Evolutionary conservation across 2,888 invertebrate species (phyloP), one percentile per base, ranked within the genome.

Genomic region (Thysanoteuthis rhombus): DNA sequence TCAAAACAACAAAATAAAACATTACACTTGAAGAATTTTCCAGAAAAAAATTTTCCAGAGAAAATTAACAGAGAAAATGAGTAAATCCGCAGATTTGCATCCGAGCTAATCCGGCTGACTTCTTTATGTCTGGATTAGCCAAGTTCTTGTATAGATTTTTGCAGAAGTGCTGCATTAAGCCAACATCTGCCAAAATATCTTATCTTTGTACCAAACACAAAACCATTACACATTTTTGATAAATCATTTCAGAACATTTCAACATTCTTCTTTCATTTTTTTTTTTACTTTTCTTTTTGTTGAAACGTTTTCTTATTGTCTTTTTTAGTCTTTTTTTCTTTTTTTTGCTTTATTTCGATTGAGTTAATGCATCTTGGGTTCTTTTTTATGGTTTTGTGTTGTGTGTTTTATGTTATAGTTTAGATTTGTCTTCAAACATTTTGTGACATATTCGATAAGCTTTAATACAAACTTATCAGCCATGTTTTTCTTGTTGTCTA

Each of bases 71-170:
- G 75, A 75, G n/a, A 36, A 75, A 75, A 75, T 75, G 75, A 75
- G 75, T 75, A n/a, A 75, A 75, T 75, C 75, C n/a, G 0, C 2
- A 12, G 75, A 75, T 75, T 75, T 75, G 75, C 75, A 75, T 75
- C n/a, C 1, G 19, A 36, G 75, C 36, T 75, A 75, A 75, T 75
- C 75, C 75, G 16, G 16, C n/a, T 75, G 75, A 75, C 75, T 75
- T 75, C 75, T 75, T 75, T 75, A n/a, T 75, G 75, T 75, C n/a
- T 75, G 75, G 75, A 75, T 75, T 75, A 75, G 75, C n/a, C 75
- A 75, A n/a, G 75, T 75, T 75, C 75, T 75, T 75, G 25, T 52
- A 52, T 52, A n/a, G 75, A 75, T 75, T 75, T 75, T 75, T 2
- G 75, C 36, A 75, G 75, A 75, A 75, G 75, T 75, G n/a, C 75